Conservation (phyloP, 2,797 vertebrate genomes). For the Helarctos malayanus region DNA sequence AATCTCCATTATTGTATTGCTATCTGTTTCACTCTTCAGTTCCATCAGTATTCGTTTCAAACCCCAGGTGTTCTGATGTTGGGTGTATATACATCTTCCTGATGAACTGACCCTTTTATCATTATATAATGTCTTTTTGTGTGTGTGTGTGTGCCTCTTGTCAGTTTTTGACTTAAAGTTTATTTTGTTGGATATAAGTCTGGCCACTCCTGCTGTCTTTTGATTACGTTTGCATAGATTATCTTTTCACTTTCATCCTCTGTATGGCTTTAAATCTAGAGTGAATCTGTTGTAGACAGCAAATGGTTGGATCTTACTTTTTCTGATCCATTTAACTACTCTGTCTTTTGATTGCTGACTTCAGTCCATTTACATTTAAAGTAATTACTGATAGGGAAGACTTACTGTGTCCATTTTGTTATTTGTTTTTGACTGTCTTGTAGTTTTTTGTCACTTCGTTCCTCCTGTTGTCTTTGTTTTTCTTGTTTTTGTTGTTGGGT, state of each 20-base stretch:
- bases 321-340: not conserved
- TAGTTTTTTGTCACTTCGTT: not conserved
- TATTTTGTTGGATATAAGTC: not conserved
- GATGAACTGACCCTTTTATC: not conserved
- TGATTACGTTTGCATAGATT: constrained; percentile 34
- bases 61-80: not conserved
- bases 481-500: not conserved
- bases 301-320: not conserved
- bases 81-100: not conserved
- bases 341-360: not conserved
- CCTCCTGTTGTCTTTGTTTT: not conserved
- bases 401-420: not conserved
- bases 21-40: not conserved
- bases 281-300: not conserved
- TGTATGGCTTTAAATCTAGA: not conserved
- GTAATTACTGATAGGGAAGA: not conserved
- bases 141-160: not conserved
- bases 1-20: not conserved
- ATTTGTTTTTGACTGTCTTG: not conserved
- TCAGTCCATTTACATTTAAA: constrained; percentile 27
- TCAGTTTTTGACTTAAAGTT: constrained; percentile 28
- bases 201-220: not conserved
- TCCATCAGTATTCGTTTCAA: not conserved
- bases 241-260: not conserved
- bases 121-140: not conserved